Base-by-base conservation (phyloP, 2,113 vertebrate species). In the Pongo pygmaeus region DNA sequence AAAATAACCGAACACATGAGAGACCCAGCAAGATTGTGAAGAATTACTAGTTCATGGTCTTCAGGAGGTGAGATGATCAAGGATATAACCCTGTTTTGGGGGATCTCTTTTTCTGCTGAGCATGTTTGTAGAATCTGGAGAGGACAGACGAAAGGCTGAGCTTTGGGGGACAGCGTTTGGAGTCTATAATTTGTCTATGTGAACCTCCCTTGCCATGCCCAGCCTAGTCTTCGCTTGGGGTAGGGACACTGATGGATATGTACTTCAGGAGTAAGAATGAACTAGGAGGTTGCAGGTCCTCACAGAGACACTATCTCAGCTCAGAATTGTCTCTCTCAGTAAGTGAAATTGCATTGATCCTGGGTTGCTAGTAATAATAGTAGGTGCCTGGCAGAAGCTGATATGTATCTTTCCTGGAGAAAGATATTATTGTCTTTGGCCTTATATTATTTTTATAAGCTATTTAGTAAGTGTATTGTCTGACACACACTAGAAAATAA, bases 101-200 rank as follows among this genome's bases (percentile, higher is more conserved):
- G n/a, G 14, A 52, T 23, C 9, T 61, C 3, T 80, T 84, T 84
- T 64, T 69, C 22, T 6, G 50, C 14, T 74, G 40, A 12, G 10
- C 57, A 12, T 27, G 8, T 46, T 32, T 94, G 35, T 25, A 43
- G 50, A 78, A 25, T 94, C 27, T 89, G 57, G 32, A 50, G 77
- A 84, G 38, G 77, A 16, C 43, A 72, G 59, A 30, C 17, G 20
- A 64, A 40, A 40, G 35, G 18, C 64, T 78, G 27, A 94, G 12
- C 57, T 80, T 59, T 32, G 38, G 16, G 22, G 38, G n/a, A 46
- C 8, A 8, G 16, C 18, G 27, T 52, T 61, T 57, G 27, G 32
- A 67, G 11, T 80, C 12, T 77, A 0, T n/a, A 22, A n/a, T 74
- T 8, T 70, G 12, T n/a, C 6, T 27, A 0, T 30, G 7, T 30